These are phyloP conservation scores for Tapirus indicus DNA, from an alignment of 2,797 vertebrate species.

Conservation along the genomic window DNA sequence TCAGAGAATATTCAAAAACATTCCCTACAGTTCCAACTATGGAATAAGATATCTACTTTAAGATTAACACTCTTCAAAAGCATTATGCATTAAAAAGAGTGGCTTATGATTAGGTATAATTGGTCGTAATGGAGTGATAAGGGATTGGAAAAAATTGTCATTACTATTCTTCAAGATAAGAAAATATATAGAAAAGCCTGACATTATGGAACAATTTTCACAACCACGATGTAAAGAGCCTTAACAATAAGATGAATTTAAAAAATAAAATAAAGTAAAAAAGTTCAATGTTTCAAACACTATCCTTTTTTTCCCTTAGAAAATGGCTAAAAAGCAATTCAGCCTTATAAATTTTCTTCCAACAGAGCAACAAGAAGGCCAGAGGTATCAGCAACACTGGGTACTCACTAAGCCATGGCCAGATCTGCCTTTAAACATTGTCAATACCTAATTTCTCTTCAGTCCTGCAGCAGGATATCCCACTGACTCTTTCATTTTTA, in stretches of 20 bases:
- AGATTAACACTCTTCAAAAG: neutral
- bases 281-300: neutral
- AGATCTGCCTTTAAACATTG: neutral
- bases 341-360: constrained; percentile 10
- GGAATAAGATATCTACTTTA: neutral
- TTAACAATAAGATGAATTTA: neutral
- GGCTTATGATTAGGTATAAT: neutral
- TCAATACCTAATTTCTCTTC: neutral
- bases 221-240: neutral
- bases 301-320: neutral
- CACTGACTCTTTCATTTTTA: neutral
- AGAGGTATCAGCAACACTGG: neutral
- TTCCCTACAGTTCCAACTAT: neutral
- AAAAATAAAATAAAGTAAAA: neutral
- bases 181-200: neutral
- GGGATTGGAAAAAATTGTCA: neutral
- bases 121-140: neutral
- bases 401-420: neutral
- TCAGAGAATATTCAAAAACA: neutral
- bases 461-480: neutral
- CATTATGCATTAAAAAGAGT: neutral
- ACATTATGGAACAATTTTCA: neutral
- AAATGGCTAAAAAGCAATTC: neutral
- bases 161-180: neutral
- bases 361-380: constrained; percentile 18